phyloP scores from a whole-genome alignment of 2,888 invertebrate species.

The Agrotis clavis region DNA sequence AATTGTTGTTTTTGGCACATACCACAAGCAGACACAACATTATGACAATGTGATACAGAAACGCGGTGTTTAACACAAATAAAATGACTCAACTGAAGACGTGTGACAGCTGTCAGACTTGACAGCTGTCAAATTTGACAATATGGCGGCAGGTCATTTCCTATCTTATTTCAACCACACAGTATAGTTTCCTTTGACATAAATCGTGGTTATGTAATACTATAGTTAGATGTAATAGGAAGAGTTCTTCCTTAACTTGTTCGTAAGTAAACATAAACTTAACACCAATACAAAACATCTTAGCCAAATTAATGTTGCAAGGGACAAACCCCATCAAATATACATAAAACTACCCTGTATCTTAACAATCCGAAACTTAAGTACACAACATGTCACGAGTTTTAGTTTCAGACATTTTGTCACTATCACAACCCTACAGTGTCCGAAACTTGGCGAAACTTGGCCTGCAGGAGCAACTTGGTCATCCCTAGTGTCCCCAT shows the following conservation, averaged over 20 bases:
- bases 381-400: conserved; percentile 49
- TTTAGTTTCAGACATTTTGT: conserved; percentile 65
- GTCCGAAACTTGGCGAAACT: conserved; percentile 69
- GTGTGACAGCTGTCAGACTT: conserved; percentile 14
- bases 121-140: conserved; percentile 14
- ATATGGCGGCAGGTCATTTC: neutral
- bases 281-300: conserved; percentile 34
- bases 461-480: conserved; percentile 67
- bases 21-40: too few species aligned
- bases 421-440: conserved; percentile 67
- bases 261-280: conserved; percentile 24
- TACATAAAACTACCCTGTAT: conserved; percentile 53
- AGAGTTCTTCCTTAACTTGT: conserved; percentile 14
- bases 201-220: too few species aligned
- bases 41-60: too few species aligned
- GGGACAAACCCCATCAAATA: conserved; percentile 53
- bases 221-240: neutral
- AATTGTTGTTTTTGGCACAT: too few species aligned
- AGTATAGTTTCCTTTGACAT: too few species aligned
- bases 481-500: conserved; percentile 69
- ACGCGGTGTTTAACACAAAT: too few species aligned
- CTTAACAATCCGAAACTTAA: conserved; percentile 41
- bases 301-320: conserved; percentile 54
- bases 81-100: neutral
- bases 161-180: neutral